Percentiles rank a stretch among this genome's conserved stretches.
phyloP scores from a whole-genome alignment of 1,140 invertebrate species.

The Drosophila rufa region DNA sequence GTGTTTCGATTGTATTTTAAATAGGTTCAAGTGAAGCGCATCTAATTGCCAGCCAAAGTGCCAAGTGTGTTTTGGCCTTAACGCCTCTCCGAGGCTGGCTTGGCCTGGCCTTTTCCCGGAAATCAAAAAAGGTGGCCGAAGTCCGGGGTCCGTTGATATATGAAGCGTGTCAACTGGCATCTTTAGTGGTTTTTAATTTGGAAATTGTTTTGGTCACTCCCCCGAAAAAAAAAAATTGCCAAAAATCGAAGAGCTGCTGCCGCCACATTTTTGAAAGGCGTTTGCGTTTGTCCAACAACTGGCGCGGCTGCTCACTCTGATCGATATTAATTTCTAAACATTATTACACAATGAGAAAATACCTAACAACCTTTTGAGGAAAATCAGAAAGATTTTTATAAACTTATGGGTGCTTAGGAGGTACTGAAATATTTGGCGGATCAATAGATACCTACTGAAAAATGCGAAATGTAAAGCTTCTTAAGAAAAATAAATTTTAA shows the following conservation, averaged over 20 bases:
- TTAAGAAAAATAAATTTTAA: neutral
- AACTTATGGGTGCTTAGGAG: neutral
- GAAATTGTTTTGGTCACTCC: conserved; percentile 76
- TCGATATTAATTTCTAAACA: conserved; percentile 1
- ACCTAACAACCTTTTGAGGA: neutral
- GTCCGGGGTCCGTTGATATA: conserved; percentile 60
- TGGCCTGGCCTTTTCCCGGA: conserved; percentile 64
- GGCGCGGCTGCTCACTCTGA: conserved; percentile 5
- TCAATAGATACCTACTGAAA: neutral
- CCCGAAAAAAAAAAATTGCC: conserved; percentile 17
- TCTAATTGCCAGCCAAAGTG: conserved; percentile 76
- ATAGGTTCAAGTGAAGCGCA: conserved; percentile 82
- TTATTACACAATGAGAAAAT: conserved; percentile 11
- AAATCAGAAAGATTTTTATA: neutral
- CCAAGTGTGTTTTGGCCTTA: conserved; percentile 77
- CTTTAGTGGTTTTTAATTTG: conserved; percentile 83
- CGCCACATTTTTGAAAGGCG: conserved; percentile 31
- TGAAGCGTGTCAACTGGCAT: conserved; percentile 80
- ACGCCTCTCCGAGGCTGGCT: conserved; percentile 44
- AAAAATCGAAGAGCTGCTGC: conserved; percentile 11
- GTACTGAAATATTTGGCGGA: too few relatives aligned
- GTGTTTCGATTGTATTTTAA: conserved; percentile 81
- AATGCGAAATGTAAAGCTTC: rapidly evolving
- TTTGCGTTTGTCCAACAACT: conserved; percentile 78
- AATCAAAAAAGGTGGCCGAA: conserved; percentile 72